These are phyloP conservation scores for Phenganax subtilis DNA, from an alignment of 92 coral and sea anemone species.

Conservation along the genomic window DNA sequence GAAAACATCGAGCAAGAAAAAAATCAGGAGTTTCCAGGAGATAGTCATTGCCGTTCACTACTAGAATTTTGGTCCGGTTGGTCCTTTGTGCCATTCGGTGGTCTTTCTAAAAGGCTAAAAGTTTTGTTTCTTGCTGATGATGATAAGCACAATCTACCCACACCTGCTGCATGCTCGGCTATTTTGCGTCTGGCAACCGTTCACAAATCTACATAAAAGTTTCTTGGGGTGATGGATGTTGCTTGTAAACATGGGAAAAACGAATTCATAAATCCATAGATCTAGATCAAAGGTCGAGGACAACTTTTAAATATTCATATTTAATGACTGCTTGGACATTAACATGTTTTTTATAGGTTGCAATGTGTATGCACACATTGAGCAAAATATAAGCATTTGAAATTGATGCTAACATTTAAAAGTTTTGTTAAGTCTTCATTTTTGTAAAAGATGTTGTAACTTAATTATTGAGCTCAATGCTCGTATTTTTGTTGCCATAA, in stretches of 20 bases:
- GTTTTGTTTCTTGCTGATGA: not conserved
- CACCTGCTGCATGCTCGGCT: not conserved
- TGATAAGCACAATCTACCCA: not conserved
- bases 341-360: not conserved
- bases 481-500: no score
- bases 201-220: not conserved
- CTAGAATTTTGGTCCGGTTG: slow-evolving; percentile 37
- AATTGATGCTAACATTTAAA: no score
- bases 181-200: not conserved
- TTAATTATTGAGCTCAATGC: no score
- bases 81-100: slow-evolving; percentile 4
- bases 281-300: not conserved
- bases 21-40: slow-evolving; percentile 33
- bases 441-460: no score
- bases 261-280: slow-evolving; percentile 33
- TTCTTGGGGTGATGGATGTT: slow-evolving; percentile 15
- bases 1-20: slow-evolving; percentile 24
- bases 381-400: no score
- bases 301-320: not conserved
- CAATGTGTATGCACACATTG: no score
- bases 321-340: not conserved
- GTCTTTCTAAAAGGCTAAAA: not conserved
- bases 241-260: slow-evolving; percentile 36
- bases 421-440: no score
- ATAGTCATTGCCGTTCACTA: slow-evolving; percentile 42